phyloP scores from a whole-genome alignment of 30 jellyfish, hydroid and myxozoan genomes.

The Turritopsis dohrnii region DNA sequence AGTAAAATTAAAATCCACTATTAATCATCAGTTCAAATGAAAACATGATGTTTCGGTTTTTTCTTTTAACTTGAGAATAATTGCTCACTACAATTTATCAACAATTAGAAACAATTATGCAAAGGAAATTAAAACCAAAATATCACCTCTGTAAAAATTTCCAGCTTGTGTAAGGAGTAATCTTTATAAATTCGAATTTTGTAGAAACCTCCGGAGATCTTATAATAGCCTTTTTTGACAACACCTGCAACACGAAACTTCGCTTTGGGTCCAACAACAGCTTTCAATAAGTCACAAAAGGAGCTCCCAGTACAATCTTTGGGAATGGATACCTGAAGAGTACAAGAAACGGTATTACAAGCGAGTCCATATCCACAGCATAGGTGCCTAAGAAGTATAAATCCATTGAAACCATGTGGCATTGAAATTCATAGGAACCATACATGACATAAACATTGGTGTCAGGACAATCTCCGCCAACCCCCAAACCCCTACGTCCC shows the following conservation, averaged over 20 bases:
- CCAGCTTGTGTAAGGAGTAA: slow-evolving; percentile 54
- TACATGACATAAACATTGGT: no score
- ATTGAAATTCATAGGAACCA: no score
- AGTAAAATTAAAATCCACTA: no score
- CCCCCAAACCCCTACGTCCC: no score
- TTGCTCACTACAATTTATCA: no score
- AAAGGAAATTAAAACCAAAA: background rate
- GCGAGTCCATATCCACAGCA: no score
- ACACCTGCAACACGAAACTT: slow-evolving; percentile 69
- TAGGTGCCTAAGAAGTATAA: no score
- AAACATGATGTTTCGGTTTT: no score
- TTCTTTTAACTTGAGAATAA: no score
- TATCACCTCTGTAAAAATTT: slow-evolving; percentile 72
- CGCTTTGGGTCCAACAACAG: slow-evolving; percentile 78
- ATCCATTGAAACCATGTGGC: no score
- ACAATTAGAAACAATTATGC: background rate
- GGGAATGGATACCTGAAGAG: slow-evolving; percentile 69
- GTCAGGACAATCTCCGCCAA: no score
- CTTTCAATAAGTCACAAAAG: slow-evolving; percentile 69
- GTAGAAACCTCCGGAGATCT: slow-evolving; percentile 85
- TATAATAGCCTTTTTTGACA: slow-evolving; percentile 49
- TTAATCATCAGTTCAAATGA: no score
- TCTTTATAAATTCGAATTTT: slow-evolving; percentile 58
- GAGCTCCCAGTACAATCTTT: slow-evolving; percentile 87
- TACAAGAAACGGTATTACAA: background rate